phyloP scores from a whole-genome alignment of 2,113 vertebrate genomes.

The Martes martes region DNA sequence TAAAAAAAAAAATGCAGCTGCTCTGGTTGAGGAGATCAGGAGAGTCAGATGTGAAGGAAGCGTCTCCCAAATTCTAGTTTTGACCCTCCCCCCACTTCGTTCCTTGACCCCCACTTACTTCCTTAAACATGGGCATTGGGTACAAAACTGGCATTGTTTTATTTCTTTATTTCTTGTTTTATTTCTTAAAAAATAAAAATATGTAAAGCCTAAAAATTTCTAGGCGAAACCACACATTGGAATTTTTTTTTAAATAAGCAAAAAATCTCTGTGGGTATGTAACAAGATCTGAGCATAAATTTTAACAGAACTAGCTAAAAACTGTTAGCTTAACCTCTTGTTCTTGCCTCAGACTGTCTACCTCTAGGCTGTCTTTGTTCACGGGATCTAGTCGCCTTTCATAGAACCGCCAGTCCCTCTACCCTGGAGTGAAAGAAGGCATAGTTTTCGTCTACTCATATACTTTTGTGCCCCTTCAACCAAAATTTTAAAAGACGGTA shows the following conservation, averaged over 20 bases:
- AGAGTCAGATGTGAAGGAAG: neutral
- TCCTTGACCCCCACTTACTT: neutral
- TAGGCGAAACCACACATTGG: neutral
- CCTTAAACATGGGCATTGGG: neutral
- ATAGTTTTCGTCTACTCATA: neutral
- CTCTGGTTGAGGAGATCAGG: neutral
- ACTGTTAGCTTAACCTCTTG: neutral
- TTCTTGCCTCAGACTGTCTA: neutral
- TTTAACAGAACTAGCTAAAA: slow-evolving; percentile 35
- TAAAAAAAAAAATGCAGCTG: neutral
- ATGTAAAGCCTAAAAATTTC: neutral
- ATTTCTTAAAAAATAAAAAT: slow-evolving; percentile 31
- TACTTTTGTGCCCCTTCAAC: neutral
- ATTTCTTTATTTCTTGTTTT: neutral
- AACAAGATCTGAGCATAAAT: slow-evolving; percentile 36
- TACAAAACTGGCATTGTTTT: neutral
- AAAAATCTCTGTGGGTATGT: neutral
- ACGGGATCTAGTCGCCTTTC: neutral
- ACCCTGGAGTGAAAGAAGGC: neutral
- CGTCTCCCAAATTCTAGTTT: neutral
- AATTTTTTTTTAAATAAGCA: neutral
- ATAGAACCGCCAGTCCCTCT: neutral
- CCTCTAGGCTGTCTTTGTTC: neutral
- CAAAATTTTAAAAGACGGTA: slow-evolving; percentile 10
- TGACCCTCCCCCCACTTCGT: neutral